Evolutionary conservation across 2,888 invertebrate species (phyloP), one percentile per base, ranked within the genome.

Genomic region (Pristionchus mayeri): DNA sequence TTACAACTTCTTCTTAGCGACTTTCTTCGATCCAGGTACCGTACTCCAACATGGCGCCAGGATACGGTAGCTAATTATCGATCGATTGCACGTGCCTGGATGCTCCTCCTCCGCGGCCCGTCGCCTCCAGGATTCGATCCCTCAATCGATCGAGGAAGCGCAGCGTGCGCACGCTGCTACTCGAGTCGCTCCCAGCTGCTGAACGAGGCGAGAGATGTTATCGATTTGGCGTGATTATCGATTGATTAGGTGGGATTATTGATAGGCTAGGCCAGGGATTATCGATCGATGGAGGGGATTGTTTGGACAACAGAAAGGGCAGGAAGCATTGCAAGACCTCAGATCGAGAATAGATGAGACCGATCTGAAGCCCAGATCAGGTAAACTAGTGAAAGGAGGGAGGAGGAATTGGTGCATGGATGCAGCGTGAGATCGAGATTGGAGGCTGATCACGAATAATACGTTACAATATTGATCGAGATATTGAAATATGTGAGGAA

Each of bases 161-260:
- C 13, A 90, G 88, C 18, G 88, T 87, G 27, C 87, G 87, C 13
- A 89, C 86, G 40, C 87, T 88, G 78, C 88, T 90, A 90, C 85
- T 87, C 87, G 90, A 90, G 89, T 90, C 90, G 89, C 85, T 89
- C 88, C 90, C 90, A 90, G 89, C 89, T 88, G 87, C 90, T 89
- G 86, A 82, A 88, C 3, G 40, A 44, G 71, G 24, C 27, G 9
- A 44, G 44, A 44, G 13, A 44, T 30, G 60, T 27, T 13, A 30
- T 27, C 7, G n/a, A n/a, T n/a, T 7, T 54, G n/a, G 54, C 7
- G 9, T 3, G 54, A 54, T 16, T 54, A 57, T 57, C 2, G 27
- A 57, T n/a, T 11, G 27, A 57, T n/a, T 24, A 57, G 24, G 1
- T n/a, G n/a, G 54, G 24, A 24, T 21, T 24, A 57, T n/a, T 24